Evolutionary conservation across 1,140 invertebrate species (phyloP), one percentile per base, ranked within the genome.

Genomic region (Philotrypesis tridentata): DNA sequence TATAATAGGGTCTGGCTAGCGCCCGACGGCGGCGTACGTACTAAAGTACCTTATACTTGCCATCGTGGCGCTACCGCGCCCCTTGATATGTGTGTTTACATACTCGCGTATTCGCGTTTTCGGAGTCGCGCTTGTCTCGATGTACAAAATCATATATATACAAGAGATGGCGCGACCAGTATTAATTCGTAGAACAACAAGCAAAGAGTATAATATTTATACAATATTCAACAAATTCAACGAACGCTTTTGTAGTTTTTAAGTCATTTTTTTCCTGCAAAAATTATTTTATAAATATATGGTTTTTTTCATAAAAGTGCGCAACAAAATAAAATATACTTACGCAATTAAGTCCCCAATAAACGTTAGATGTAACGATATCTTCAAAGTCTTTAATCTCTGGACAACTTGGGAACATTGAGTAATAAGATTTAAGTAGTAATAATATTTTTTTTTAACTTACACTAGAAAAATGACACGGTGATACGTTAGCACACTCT

Each of bases 201-300:
- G n/a, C n/a, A n/a, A n/a, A n/a, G n/a, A n/a, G n/a, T n/a, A n/a
- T n/a, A n/a, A n/a, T n/a, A n/a, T n/a, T n/a, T n/a, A n/a, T n/a
- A n/a, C n/a, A n/a, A 97, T 55, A 96, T 93, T 78, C 94, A 92
- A 87, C n/a, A n/a, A 96, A 95, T 89, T 96, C 95, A 8, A 97
- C 92, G 55, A 94, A 88, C 25, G 92, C 89, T 72, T 87, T 71
- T 9, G n/a, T 55, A 33, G 68, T 71, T 14, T 71, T 27, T 1
- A 27, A 21, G 12, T 85, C 68, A 33, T 73, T 84, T 67, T 86
- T 88, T 27, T 79, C 72, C 37, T 82, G 37, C 23, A 65, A 65
- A 27, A 65, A 27, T 27, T 25, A 11, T 65, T 14, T 12, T 7
- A 21, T 65, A 27, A 65, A 23, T 25, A 6, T 27, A 12, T 8